Percentiles rank a stretch among this genome's conserved stretches.
Conservation (phyloP, 1,140 invertebrate genomes). For the Hesperophylax magnus region DNA sequence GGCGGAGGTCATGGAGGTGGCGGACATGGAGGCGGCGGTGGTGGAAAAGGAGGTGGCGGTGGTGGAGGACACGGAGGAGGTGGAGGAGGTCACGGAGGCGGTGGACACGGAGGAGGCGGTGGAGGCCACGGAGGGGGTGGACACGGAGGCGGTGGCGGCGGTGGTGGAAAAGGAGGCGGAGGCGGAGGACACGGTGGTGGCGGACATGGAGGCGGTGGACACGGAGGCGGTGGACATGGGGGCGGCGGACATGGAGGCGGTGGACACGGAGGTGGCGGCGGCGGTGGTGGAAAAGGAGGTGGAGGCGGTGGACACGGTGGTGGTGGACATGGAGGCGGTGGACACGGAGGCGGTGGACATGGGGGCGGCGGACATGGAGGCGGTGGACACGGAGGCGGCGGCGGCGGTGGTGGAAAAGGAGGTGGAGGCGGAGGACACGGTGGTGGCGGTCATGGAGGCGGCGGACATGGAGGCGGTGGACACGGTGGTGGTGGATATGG, state of each 20-base stretch:
- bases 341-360: conserved; percentile 16
- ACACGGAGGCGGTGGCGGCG: conserved; percentile 32
- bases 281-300: conserved; percentile 35
- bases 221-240: conserved; percentile 30
- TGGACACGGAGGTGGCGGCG: conserved; percentile 16
- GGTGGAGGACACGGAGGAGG: conserved; percentile 31
- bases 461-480: not conserved
- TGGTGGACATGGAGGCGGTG: not conserved
- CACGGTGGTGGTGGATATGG: conserved; percentile 13
- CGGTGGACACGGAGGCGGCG: not conserved
- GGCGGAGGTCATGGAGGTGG: conserved; percentile 36
- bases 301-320: conserved; percentile 7
- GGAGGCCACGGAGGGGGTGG: conserved; percentile 7
- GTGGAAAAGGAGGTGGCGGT: conserved; percentile 15
- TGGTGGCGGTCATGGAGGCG: not conserved
- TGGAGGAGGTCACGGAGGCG: conserved; percentile 8
- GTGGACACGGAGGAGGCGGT: not conserved
- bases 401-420: conserved; percentile 7
- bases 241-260: not conserved
- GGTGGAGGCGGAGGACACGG: not conserved
- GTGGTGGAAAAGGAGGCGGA: conserved; percentile 59
- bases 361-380: not conserved
- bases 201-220: conserved; percentile 42
- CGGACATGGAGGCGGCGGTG: not conserved
- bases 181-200: not conserved